A percentile compares a stretch with the other conserved stretches of the same genome.
phyloP scores from a whole-genome alignment of 2,113 vertebrate species.

The Craseonycteris thonglongyai region DNA sequence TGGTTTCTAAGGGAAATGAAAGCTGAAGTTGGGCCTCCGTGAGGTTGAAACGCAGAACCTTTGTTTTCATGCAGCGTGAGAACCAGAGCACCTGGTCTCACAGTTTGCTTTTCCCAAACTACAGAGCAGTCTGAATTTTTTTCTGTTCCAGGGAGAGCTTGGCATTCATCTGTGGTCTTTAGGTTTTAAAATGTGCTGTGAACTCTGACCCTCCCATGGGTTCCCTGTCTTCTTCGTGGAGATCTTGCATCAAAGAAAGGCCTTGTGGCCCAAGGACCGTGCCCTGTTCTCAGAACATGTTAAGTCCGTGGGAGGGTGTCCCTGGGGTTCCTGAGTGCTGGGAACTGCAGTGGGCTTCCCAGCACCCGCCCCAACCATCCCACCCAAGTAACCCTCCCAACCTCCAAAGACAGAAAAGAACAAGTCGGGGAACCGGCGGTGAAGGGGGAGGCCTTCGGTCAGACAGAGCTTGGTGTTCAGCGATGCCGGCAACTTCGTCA shows the following conservation, averaged over 20 bases:
- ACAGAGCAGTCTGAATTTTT: not conserved
- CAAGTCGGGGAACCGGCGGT: accelerated
- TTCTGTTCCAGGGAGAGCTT: not conserved
- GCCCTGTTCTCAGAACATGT: not conserved
- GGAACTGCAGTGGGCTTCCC: accelerated
- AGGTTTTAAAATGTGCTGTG: not conserved
- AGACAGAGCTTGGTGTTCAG: not conserved
- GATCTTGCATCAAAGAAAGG: not conserved
- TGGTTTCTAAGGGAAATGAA: not conserved
- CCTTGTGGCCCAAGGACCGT: not conserved
- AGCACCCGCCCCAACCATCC: accelerated
- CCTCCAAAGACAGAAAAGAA: not conserved
- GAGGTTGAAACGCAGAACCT: not conserved
- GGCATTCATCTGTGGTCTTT: not conserved
- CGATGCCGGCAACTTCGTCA: accelerated
- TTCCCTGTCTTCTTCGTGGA: not conserved
- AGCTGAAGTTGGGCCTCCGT: not conserved
- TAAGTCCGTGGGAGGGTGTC: not conserved
- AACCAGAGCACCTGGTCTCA: too few relatives aligned
- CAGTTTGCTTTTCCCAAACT: not conserved
- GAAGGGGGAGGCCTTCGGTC: too few relatives aligned
- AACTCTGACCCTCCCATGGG: not conserved
- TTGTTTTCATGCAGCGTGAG: not conserved
- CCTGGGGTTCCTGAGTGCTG: not conserved
- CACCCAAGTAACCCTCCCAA: not conserved